These are phyloP conservation scores for Xenentodon cancila DNA, from an alignment of 2,797 vertebrate genomes.

Conservation along the genomic window DNA sequence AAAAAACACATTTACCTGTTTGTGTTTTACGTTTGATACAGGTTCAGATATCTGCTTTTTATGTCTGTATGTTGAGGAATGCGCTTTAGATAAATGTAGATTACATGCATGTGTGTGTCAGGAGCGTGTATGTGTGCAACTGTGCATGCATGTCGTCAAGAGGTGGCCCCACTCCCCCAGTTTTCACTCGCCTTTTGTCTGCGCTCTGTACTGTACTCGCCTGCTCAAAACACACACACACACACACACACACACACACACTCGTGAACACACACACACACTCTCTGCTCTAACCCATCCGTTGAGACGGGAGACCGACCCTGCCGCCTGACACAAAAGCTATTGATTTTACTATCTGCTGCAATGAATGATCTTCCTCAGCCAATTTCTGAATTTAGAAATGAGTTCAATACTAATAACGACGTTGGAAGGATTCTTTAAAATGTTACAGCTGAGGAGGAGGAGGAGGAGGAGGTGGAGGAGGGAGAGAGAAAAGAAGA, in stretches of 20 bases:
- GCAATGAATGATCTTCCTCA: slow-evolving; percentile 84
- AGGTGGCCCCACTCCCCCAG: slow-evolving; percentile 97
- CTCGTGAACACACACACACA: slow-evolving; percentile 28
- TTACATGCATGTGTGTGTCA: slow-evolving; percentile 3
- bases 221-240: slow-evolving; percentile 46
- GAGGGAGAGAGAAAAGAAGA: slow-evolving; percentile 21
- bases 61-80: neutral
- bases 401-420: slow-evolving; percentile 85
- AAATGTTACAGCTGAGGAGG: slow-evolving; percentile 60
- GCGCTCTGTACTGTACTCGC: slow-evolving; percentile 72
- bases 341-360: slow-evolving; percentile 87
- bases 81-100: slow-evolving; percentile 1
- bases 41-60: neutral
- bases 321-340: slow-evolving; percentile 92
- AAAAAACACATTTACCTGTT: neutral
- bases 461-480: slow-evolving; percentile 10
- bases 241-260: slow-evolving; percentile 24
- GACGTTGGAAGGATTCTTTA: slow-evolving; percentile 80
- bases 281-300: slow-evolving; percentile 56
- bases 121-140: slow-evolving; percentile 39
- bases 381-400: slow-evolving; percentile 83
- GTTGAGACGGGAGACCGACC: slow-evolving; percentile 82
- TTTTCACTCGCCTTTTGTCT: slow-evolving; percentile 84
- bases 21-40: neutral
- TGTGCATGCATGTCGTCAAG: slow-evolving; percentile 91